These are phyloP conservation scores for Danaus melanippus DNA, from an alignment of 1,140 invertebrate genomes.

Conservation along the genomic window DNA sequence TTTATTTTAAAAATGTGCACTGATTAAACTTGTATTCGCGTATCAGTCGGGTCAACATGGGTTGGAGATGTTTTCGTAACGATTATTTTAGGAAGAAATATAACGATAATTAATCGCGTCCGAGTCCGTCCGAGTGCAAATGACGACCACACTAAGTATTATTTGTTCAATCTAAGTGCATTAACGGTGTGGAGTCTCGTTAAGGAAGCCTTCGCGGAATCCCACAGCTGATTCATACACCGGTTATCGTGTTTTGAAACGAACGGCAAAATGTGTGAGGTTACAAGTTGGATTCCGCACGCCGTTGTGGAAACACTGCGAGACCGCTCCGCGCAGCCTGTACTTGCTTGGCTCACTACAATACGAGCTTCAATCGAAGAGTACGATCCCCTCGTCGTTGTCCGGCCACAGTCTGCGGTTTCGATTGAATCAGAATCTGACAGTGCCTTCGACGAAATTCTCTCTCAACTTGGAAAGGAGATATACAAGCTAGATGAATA, in stretches of 20 bases:
- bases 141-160: constrained; percentile 45
- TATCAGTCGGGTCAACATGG: constrained; percentile 36
- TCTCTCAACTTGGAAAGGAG: constrained; percentile 63
- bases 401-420: constrained; percentile 28
- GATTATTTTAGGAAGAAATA: constrained; percentile 50
- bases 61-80: constrained; percentile 35
- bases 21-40: constrained; percentile 19
- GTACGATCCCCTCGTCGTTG: constrained; percentile 54
- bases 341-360: constrained; percentile 54
- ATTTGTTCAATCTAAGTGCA: constrained; percentile 22
- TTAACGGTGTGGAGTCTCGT: constrained; percentile 28
- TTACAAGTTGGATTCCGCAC: constrained; percentile 67
- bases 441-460: constrained; percentile 65
- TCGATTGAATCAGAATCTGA: constrained; percentile 38
- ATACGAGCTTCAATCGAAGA: constrained; percentile 59
- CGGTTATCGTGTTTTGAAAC: constrained; percentile 56
- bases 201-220: constrained; percentile 58
- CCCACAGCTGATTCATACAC: constrained; percentile 63
- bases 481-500: constrained; percentile 66
- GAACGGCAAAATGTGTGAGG: constrained; percentile 52
- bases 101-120: constrained; percentile 50
- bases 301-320: constrained; percentile 55
- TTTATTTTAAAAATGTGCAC: constrained; percentile 21
- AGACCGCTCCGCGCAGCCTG: constrained; percentile 47
- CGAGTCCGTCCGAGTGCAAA: constrained; percentile 61